Evolutionary conservation across 2,113 vertebrate genomes (phyloP).

Genomic region (Nannobrachium achirus): DNA sequence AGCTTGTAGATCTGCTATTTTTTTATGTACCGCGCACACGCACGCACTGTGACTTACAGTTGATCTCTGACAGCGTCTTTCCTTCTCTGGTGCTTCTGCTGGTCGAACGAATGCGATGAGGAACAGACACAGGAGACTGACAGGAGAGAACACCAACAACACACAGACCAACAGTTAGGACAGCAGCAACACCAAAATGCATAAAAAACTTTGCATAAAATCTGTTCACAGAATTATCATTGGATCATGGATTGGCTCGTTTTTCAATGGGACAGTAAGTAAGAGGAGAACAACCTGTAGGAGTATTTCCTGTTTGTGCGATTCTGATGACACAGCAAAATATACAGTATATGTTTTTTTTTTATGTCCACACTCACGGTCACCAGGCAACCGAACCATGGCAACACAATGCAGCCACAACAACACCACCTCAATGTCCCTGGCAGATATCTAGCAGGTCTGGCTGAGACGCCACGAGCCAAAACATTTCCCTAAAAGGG

Average conservation of each 20-base stretch:
- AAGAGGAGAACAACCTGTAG: background rate
- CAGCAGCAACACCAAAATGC: background rate
- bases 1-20: too few species aligned
- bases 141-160: constrained; percentile 44
- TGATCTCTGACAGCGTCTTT: constrained; percentile 97
- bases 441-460: background rate
- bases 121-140: constrained; percentile 91
- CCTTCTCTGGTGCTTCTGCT: constrained; percentile 95
- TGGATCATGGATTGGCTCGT: background rate
- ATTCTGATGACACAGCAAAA: constrained; percentile 60
- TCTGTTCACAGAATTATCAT: constrained; percentile 23
- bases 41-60: constrained; percentile 85
- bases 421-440: background rate
- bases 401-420: constrained; percentile 43
- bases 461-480: too few species aligned
- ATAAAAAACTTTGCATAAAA: constrained; percentile 34
- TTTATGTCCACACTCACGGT: constrained; percentile 18
- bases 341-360: background rate
- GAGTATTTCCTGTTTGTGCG: constrained; percentile 51
- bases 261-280: constrained; percentile 19
- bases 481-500: too few species aligned
- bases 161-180: background rate
- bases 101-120: constrained; percentile 95
- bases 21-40: constrained; percentile 8
- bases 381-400: constrained; percentile 47